Evolutionary conservation across 2,888 invertebrate species (phyloP).

Genomic region (Napeogenes inachia): DNA sequence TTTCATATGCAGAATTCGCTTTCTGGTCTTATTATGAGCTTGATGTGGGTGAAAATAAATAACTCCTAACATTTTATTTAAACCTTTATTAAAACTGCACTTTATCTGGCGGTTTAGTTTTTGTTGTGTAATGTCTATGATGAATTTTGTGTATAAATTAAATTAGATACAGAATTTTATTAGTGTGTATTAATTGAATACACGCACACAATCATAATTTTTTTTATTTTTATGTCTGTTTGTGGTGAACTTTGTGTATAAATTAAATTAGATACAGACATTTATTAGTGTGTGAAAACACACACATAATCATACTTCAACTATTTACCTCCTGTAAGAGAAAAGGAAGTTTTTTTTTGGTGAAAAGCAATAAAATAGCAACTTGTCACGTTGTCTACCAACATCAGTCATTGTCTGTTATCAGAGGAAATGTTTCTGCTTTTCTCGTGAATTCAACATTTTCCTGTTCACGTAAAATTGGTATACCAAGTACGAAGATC

Average conservation of each 20-base stretch:
- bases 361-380: conserved; percentile 22
- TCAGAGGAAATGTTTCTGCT: conserved; percentile 20
- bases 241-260: too few relatives aligned
- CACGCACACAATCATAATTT: too few relatives aligned
- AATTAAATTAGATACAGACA: too few relatives aligned
- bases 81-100: conserved; percentile 31
- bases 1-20: conserved; percentile 28
- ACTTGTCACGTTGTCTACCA: conserved; percentile 30
- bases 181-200: too few relatives aligned
- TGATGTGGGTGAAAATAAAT: conserved; percentile 24
- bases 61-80: conserved; percentile 21
- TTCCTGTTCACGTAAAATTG: conserved; percentile 6
- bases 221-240: too few relatives aligned
- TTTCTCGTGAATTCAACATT: conserved; percentile 9
- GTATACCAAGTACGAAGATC: neutral
- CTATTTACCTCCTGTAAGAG: neutral
- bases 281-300: too few relatives aligned
- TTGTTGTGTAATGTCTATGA: neutral
- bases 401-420: conserved; percentile 53
- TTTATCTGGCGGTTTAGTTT: conserved; percentile 14
- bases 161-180: too few relatives aligned
- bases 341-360: neutral
- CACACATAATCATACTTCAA: too few relatives aligned
- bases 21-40: conserved; percentile 30
- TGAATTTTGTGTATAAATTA: too few relatives aligned